phyloP scores from a whole-genome alignment of 64 coral and sea anemone species.

The Dendrophyllia cribrosa region DNA sequence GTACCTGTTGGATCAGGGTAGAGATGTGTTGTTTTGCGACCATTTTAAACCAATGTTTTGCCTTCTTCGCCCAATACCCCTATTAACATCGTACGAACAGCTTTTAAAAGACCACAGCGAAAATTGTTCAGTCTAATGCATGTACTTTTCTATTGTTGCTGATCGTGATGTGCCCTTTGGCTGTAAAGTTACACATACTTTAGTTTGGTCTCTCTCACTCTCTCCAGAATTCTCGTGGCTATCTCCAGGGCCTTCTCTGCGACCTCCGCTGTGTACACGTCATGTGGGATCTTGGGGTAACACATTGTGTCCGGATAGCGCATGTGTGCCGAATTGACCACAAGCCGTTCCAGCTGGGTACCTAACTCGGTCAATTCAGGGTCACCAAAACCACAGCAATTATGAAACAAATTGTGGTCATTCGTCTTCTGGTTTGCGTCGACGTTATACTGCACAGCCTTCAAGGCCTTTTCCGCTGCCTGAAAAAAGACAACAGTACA shows the following conservation, averaged over 20 bases:
- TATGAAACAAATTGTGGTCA: conserved; percentile 48
- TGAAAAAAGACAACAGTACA: background rate
- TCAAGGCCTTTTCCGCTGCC: conserved; percentile 79
- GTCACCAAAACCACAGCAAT: conserved; percentile 44
- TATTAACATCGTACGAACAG: too few relatives aligned
- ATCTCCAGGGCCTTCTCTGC: background rate
- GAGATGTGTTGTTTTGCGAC: too few relatives aligned
- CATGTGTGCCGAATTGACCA: conserved; percentile 62
- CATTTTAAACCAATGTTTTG: too few relatives aligned
- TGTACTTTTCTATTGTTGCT: too few relatives aligned
- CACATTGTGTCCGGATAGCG: conserved; percentile 71
- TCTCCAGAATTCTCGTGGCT: conserved; percentile 1
- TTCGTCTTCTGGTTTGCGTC: conserved; percentile 68
- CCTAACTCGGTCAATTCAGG: conserved; percentile 15
- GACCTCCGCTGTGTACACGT: background rate
- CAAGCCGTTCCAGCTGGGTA: background rate
- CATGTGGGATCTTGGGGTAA: conserved; percentile 33
- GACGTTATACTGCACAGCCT: conserved; percentile 60
- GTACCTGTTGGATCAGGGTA: too few relatives aligned
- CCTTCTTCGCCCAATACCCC: too few relatives aligned
- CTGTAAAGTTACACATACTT: background rate
- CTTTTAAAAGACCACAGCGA: too few relatives aligned
- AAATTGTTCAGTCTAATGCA: too few relatives aligned
- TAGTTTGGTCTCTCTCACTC: background rate
- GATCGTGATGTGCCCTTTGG: too few relatives aligned